Evolutionary conservation across 2,797 vertebrate genomes (phyloP), one percentile per base, ranked within the genome.

Genomic region (Acipenser transmontanus): DNA sequence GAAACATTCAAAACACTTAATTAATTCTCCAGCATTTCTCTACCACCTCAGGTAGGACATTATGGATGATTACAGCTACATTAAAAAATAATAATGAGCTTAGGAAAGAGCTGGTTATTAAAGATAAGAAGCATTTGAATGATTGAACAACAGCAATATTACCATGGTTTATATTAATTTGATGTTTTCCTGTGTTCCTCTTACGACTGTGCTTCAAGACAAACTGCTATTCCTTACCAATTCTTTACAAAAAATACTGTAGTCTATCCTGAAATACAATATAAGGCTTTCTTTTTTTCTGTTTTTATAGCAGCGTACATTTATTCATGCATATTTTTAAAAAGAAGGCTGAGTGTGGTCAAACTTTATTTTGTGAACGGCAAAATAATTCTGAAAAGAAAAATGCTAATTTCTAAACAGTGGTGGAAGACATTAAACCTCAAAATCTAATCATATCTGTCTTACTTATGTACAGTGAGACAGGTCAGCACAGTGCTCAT

Each of bases 401-500:
- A 50, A 60, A 12, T 56, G 54, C 65, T 66, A 59, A 20, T 61
- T 48, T 59, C 47, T 61, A 59, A 59, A 8, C 56, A 10, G 47
- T 14, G 11, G 13, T 14, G 57, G n/a, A 64, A 49, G 57, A 61
- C 59, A 59, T 49, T 57, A 20, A 52, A 71, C 49, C 65, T 50
- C 34, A 50, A 50, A 50, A 70, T 56, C 8, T 8, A 65, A 72
- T 71, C 61, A 9, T n/a, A 14, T 17, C 63, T 52, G 73, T 65
- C 64, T 8, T 71, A 48, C 70, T 75, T 60, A 67, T 62, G 17
- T 66, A 54, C 68, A 68, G 1, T 59, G 14, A 73, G 61, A 65
- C 7, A 57, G 73, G 72, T 50, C 62, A 69, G 67, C 70, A 2
- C 57, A 50, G 50, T 66, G 6, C 64, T 75, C 72, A 62, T 68